phyloP scores from a whole-genome alignment of 1,140 invertebrate species.

The Ostrea edulis region DNA sequence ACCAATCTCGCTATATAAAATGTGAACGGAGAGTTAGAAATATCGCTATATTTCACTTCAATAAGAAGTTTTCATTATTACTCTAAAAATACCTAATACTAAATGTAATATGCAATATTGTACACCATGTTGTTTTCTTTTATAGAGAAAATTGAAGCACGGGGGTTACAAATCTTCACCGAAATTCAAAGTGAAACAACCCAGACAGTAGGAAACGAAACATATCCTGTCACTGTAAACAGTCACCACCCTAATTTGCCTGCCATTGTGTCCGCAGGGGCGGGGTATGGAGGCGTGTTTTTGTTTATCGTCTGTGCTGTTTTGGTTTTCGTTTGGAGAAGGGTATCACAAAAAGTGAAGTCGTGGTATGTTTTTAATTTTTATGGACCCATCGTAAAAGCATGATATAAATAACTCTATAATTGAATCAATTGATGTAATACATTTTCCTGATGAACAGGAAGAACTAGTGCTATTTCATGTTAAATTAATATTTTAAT shows the following conservation, averaged over 20 bases:
- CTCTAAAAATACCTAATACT: too few species aligned
- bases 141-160: too few species aligned
- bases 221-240: neutral
- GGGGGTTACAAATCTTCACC: too few species aligned
- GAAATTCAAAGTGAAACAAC: neutral
- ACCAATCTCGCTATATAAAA: too few species aligned
- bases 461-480: neutral
- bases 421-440: too few species aligned
- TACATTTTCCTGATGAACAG: neutral
- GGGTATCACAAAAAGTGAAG: neutral
- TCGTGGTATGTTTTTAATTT: neutral
- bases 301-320: neutral
- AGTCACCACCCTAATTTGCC: neutral
- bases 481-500: neutral
- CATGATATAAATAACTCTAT: too few species aligned
- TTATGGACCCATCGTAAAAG: too few species aligned
- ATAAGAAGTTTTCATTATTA: too few species aligned
- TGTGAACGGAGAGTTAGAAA: too few species aligned
- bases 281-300: neutral
- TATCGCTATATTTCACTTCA: too few species aligned
- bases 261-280: neutral
- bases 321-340: neutral
- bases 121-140: too few species aligned
- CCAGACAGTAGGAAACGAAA: neutral
- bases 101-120: too few species aligned